These are phyloP conservation scores for Siphamia tubifer DNA, from an alignment of 2,113 vertebrate genomes.

Conservation along the genomic window DNA sequence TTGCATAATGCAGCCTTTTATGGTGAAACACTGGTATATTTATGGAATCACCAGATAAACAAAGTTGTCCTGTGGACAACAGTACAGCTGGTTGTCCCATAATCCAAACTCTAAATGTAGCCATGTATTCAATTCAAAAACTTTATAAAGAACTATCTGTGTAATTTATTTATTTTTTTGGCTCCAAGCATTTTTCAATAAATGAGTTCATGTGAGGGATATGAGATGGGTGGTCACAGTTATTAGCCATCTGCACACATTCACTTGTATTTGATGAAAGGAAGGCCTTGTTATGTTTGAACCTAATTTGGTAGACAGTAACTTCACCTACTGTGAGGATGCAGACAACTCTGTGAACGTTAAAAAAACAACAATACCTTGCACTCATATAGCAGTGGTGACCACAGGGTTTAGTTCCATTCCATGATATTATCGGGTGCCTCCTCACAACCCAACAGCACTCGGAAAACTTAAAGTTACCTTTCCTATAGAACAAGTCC, in stretches of 20 bases:
- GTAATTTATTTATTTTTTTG: not conserved
- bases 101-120: not conserved
- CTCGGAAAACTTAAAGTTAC: too few relatives aligned
- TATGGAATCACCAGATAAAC: not conserved
- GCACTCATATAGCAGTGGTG: too few relatives aligned
- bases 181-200: not conserved
- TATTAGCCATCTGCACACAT: not conserved
- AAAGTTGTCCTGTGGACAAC: not conserved
- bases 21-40: not conserved
- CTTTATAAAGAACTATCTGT: not conserved
- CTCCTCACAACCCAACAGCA: too few relatives aligned
- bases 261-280: not conserved
- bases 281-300: conserved; percentile 14
- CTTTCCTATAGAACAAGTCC: too few relatives aligned
- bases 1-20: not conserved
- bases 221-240: not conserved
- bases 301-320: not conserved
- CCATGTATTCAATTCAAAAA: not conserved
- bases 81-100: not conserved
- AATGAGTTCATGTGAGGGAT: not conserved
- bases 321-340: not conserved
- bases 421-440: too few relatives aligned
- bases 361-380: not conserved
- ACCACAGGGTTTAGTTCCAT: too few relatives aligned
- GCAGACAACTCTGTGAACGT: not conserved